These are phyloP conservation scores for Physella acuta DNA, from an alignment of 1,140 invertebrate genomes.

Conservation along the genomic window DNA sequence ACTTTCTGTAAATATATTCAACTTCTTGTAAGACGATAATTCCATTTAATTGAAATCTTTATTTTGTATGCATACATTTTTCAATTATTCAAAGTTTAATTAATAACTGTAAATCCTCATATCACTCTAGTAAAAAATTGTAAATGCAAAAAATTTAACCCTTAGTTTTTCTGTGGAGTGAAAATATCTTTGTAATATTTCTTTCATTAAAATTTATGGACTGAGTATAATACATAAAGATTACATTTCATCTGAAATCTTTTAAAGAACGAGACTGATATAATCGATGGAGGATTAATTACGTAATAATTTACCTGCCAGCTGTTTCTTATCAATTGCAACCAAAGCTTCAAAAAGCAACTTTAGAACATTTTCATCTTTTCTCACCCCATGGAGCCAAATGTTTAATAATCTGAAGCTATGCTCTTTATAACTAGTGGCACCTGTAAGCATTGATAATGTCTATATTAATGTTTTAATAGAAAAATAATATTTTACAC, in stretches of 20 bases:
- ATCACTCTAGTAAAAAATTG: no score
- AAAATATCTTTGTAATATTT: no score
- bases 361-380: slow-evolving; percentile 67
- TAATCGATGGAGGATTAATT: no score
- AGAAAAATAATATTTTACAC: not conserved
- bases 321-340: slow-evolving; percentile 65
- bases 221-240: no score
- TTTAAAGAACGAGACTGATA: no score
- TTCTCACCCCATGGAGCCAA: slow-evolving; percentile 70
- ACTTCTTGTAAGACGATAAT: not conserved
- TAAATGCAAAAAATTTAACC: no score
- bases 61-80: not conserved
- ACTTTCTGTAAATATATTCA: slow-evolving; percentile 12
- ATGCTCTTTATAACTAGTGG: slow-evolving; percentile 75
- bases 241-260: no score
- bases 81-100: not conserved
- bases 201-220: no score
- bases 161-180: no score
- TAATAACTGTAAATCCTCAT: no score
- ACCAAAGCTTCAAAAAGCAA: slow-evolving; percentile 70
- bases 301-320: slow-evolving; percentile 63
- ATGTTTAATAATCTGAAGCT: slow-evolving; percentile 73
- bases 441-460: no score
- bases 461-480: not conserved
- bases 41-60: not conserved